A percentile compares a stretch with the other conserved stretches of the same genome.
Conservation (phyloP, 2,113 vertebrate genomes). For the Synodontis membranacea region DNA sequence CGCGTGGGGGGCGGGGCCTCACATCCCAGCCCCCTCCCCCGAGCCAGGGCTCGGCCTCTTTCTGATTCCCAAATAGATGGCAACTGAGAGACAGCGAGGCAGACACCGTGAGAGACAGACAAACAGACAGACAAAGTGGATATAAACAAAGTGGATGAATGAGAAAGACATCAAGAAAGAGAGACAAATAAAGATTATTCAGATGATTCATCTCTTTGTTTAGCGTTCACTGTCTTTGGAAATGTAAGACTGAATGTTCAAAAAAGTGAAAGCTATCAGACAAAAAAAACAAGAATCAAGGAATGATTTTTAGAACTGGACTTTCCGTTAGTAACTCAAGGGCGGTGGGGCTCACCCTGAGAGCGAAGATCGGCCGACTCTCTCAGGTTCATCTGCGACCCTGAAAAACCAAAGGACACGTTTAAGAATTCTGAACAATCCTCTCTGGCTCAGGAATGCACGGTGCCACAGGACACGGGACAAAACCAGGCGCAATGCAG, state of each 20-base stretch:
- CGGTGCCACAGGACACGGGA: conserved; percentile 40
- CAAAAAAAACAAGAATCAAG: background rate
- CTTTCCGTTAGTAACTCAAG: background rate
- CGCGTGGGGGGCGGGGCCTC: conserved; percentile 73
- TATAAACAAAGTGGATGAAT: background rate
- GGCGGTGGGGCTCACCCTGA: conserved; percentile 76
- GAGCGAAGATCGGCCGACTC: conserved; percentile 96
- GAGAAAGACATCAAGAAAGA: background rate
- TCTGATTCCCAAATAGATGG: conserved; percentile 95
- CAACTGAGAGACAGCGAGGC: conserved; percentile 69
- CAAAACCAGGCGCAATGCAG: conserved; percentile 29
- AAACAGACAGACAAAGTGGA: background rate
- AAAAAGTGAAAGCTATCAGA: background rate
- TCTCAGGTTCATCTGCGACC: conserved; percentile 98
- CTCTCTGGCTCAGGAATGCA: background rate
- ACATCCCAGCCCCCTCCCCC: conserved; percentile 79
- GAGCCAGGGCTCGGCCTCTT: conserved; percentile 81
- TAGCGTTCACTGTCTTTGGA: background rate
- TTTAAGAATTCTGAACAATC: conserved; percentile 8
- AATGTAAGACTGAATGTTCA: background rate
- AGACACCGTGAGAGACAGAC: background rate
- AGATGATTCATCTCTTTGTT: background rate
- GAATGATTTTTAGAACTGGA: background rate
- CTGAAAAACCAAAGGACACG: conserved; percentile 66
- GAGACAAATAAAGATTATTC: background rate